Conservation (phyloP, 2,888 invertebrate species). For the Epinotia ramella region DNA sequence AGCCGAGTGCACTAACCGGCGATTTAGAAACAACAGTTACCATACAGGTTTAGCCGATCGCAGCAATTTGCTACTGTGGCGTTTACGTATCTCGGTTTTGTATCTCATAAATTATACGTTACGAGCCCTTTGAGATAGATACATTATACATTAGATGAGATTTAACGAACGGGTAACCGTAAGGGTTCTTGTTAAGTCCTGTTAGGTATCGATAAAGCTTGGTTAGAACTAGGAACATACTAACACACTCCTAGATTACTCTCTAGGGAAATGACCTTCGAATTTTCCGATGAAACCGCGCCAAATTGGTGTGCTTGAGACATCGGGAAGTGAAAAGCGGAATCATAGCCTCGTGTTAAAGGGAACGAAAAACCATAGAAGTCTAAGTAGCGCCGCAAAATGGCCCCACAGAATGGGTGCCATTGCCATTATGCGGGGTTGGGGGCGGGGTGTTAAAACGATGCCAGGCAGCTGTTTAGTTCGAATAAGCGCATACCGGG, state of each 20-base stretch:
- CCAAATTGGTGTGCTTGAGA: not conserved
- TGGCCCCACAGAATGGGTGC: no score
- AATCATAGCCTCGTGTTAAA: no score
- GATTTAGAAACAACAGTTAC: slow-evolving; percentile 41
- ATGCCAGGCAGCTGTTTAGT: no score
- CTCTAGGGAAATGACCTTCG: not conserved
- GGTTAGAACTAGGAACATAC: not conserved
- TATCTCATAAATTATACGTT: slow-evolving; percentile 44
- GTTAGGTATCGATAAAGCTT: slow-evolving; percentile 8
- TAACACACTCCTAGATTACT: slow-evolving; percentile 4
- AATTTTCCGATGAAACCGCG: not conserved
- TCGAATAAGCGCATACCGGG: no score
- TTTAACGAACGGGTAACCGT: slow-evolving; percentile 33
- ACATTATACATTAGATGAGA: slow-evolving; percentile 43
- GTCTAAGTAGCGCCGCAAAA: no score
- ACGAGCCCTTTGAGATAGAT: slow-evolving; percentile 43
- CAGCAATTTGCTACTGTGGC: slow-evolving; percentile 42
- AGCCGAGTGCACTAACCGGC: slow-evolving; percentile 26
- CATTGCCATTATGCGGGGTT: no score
- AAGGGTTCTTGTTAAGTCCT: slow-evolving; percentile 4
- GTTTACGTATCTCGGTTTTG: slow-evolving; percentile 33
- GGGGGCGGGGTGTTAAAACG: no score
- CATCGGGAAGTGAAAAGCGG: not conserved
- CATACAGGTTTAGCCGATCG: slow-evolving; percentile 34
- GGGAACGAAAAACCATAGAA: no score